phyloP scores from a whole-genome alignment of 2,113 vertebrate genomes.

The Catharus fuscescens region DNA sequence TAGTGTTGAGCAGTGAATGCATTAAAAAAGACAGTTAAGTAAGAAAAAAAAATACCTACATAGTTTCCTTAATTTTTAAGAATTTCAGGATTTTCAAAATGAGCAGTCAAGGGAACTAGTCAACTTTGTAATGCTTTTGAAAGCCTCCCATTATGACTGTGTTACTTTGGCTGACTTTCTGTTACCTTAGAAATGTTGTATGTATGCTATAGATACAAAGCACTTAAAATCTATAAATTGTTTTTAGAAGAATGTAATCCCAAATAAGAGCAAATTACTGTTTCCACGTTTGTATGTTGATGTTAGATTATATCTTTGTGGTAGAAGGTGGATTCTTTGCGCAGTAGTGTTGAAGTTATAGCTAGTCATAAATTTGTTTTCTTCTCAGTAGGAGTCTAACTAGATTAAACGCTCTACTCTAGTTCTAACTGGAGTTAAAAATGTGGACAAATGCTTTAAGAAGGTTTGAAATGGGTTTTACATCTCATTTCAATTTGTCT shows the following conservation, averaged over 20 bases:
- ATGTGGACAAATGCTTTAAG: not conserved
- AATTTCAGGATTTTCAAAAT: not conserved
- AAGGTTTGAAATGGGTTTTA: not conserved
- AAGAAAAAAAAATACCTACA: not conserved
- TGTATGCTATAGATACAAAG: not conserved
- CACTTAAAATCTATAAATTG: not conserved
- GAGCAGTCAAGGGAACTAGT: not conserved
- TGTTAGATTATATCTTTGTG: not conserved
- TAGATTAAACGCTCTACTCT: not conserved
- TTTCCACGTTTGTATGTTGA: not conserved
- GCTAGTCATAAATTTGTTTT: not conserved
- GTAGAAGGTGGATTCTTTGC: not conserved
- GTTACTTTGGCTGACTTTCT: not conserved
- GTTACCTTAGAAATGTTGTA: not conserved
- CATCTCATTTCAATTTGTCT: constrained; percentile 23
- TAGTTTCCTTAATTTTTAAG: not conserved
- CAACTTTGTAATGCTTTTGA: not conserved
- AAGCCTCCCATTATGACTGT: not conserved
- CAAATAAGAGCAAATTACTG: not conserved
- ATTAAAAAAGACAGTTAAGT: not conserved
- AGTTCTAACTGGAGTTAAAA: not conserved
- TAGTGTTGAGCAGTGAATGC: not conserved
- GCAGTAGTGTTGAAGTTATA: not conserved
- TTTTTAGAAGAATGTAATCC: not conserved
- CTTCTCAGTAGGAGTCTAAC: not conserved